Base-by-base conservation (phyloP, 1,140 invertebrate species). In the Drosophila tsacasi region DNA sequence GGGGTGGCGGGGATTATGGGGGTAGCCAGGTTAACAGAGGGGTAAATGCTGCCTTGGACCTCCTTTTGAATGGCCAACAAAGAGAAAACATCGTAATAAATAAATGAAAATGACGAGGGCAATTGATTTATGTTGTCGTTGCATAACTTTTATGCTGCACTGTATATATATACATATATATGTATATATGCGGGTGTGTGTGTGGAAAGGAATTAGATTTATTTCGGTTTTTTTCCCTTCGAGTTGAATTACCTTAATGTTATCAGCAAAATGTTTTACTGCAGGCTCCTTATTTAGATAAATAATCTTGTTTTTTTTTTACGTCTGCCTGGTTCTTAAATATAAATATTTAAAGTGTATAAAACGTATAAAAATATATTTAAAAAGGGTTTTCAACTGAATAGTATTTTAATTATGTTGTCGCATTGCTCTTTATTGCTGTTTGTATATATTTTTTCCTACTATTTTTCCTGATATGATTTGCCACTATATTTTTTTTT, bases 71-170 rank as follows among this genome's bases (percentile, higher is more conserved):
- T 63, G 69, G 32, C 69, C 50, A 62, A 62, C 46, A 64, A 44
- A 44, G 47, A 52, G 69, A 61, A 73, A 72, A 72, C 61, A 75
- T 75, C 50, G 61, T 65, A 76, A 64, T 75, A 75, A 76, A 75
- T 75, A 65, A 76, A 75, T 75, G 71, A 63, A 76, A 76, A 76
- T 76, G 74, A 74, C 73, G 60, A 64, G 42, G 71, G 69, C 73
- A 66, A 66, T 76, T 76, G 74, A 76, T 76, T 76, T 76, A 76
- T 76, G 74, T 65, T 75, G 50, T 30, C 39, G 73, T 76, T 76
- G 72, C 74, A 76, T 76, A 76, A 76, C 74, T 76, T 76, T 76
- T 5, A 74, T 64, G 39, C 39, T 37, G 60, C 35, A 76, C 69
- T 75, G 71, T 52, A 12, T 27, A 8, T 17, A 9, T 23, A 6